Base-by-base conservation (phyloP, 2,113 vertebrate species). In the Condylura cristata region DNA sequence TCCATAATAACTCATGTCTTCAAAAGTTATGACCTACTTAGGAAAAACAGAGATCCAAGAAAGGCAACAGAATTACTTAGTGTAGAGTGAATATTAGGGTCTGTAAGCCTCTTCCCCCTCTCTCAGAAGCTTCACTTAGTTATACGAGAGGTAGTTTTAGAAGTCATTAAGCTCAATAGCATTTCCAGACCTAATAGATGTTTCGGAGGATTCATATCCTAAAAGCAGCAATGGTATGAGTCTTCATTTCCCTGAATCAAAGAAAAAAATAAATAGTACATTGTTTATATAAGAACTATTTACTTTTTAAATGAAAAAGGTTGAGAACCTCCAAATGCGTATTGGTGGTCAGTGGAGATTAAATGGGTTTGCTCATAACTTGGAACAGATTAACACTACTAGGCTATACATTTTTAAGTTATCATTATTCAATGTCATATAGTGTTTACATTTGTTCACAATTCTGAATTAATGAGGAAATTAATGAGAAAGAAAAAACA, bases 381-480 rank as follows among this genome's bases (percentile, higher is more conserved):
- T 66, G 24, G 74, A 86, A 76, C 37, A 83, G 72, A 37, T 44
- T 56, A 94, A 63, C 51, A 63, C 75, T 53, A 41, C 65, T 83
- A n/a, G 63, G 65, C 53, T 76, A 4, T 56, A 83, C 66, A 84
- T 86, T 96, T 96, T 87, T 68, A 46, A 93, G 96, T 97, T 95
- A 88, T 91, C 94, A 95, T 96, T 91, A 85, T 89, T 95, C 90
- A 93, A 95, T 72, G 14, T 91, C 87, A 70, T 87, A 90, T 94
- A 90, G 89, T 96, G 91, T 95, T 95, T 96, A 74, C 66, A 85
- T 89, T 93, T 48, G 5, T 96, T 93, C 89, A 89, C 84, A 89
- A 68, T 84, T 94, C 87, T 94, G 93, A 94, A 95, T 96, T 97
- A 97, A 96, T 97, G 96, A 95, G 87, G 61, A 94, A 93, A 80